Percentiles rank a stretch among this genome's conserved stretches.
Conservation (phyloP, 2,888 invertebrate species). For the Tanytarsus gracilentus region DNA sequence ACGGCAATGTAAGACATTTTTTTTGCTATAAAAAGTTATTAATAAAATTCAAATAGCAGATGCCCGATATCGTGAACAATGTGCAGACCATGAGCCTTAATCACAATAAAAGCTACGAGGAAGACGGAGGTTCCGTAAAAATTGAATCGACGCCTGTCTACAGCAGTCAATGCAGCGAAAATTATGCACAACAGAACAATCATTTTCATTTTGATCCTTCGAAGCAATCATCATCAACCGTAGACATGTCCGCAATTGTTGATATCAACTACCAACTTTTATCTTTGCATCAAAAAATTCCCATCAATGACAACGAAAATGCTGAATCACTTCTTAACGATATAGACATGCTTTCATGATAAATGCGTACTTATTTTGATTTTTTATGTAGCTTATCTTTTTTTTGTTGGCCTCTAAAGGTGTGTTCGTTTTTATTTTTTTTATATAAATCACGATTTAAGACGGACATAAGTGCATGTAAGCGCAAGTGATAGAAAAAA, state of each 20-base stretch:
- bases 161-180: constrained; percentile 33
- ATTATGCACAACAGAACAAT: constrained; percentile 24
- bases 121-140: constrained; percentile 45
- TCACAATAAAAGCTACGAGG: constrained; percentile 56
- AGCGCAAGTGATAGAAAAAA: too few relatives aligned
- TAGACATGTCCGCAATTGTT: constrained; percentile 31
- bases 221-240: constrained; percentile 34
- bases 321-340: constrained; percentile 46
- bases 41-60: constrained; percentile 37
- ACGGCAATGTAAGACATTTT: neutral
- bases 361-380: too few relatives aligned
- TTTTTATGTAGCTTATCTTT: too few relatives aligned
- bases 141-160: constrained; percentile 52
- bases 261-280: neutral
- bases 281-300: constrained; percentile 3
- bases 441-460: too few relatives aligned
- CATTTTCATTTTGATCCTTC: constrained; percentile 39
- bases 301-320: constrained; percentile 35
- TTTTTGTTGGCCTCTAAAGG: too few relatives aligned
- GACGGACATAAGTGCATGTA: too few relatives aligned
- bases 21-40: neutral
- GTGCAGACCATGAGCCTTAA: constrained; percentile 48
- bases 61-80: constrained; percentile 51
- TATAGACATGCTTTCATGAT: constrained; percentile 44
- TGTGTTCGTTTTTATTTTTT: too few relatives aligned